phyloP scores from a whole-genome alignment of 1,140 invertebrate genomes.

The Vanessa atalanta region DNA sequence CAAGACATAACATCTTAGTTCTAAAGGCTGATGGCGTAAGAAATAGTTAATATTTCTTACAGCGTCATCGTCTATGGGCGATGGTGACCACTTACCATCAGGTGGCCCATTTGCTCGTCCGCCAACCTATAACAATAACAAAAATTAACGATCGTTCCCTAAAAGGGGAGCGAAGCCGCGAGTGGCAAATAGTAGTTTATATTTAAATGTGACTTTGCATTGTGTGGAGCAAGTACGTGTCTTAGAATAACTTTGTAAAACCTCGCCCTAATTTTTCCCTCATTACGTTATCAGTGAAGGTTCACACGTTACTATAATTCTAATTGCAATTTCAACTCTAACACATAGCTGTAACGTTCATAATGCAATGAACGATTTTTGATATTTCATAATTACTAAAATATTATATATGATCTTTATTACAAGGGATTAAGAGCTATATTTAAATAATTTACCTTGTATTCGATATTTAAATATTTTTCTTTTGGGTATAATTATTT shows the following conservation, averaged over 20 bases:
- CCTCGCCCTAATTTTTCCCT: constrained; percentile 14
- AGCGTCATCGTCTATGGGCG: no score
- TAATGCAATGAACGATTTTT: not conserved
- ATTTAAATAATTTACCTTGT: not conserved
- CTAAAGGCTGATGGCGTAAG: no score
- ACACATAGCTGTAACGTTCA: not conserved
- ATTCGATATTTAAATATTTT: not conserved
- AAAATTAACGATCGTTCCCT: no score
- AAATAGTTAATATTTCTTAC: no score
- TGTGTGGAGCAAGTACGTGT: constrained; percentile 5
- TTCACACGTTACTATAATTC: not conserved
- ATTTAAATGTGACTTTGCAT: not conserved
- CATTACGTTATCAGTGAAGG: not conserved
- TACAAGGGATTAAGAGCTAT: not conserved
- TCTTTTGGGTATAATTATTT: not conserved
- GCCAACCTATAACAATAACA: no score
- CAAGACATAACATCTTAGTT: no score
- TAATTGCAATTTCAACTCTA: not conserved
- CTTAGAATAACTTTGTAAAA: constrained; percentile 24
- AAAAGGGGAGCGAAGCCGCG: no score
- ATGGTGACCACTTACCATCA: no score
- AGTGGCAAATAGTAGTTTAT: no score
- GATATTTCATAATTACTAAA: constrained; percentile 2
- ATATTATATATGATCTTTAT: constrained; percentile 3
- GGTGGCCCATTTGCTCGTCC: no score